These are phyloP conservation scores for Hippocampus kuda DNA, from an alignment of 2,797 vertebrate genomes.

Conservation along the genomic window DNA sequence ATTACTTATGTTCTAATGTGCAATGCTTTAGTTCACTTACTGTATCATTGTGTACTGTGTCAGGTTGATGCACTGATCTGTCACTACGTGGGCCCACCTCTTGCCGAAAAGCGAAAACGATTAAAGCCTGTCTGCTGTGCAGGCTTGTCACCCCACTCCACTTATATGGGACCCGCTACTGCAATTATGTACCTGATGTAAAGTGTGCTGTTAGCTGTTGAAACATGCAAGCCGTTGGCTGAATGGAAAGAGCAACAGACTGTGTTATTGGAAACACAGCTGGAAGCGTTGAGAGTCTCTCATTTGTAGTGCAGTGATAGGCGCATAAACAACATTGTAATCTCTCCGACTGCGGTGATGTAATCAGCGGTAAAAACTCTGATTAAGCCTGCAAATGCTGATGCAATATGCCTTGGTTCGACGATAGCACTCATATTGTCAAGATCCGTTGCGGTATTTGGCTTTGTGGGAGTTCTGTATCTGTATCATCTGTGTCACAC, in stretches of 20 bases:
- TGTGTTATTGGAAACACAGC: conserved; percentile 57
- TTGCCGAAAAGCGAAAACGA: conserved; percentile 22
- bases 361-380: conserved; percentile 57
- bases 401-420: conserved; percentile 24
- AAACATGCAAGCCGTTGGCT: conserved; percentile 46
- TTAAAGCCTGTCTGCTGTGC: conserved; percentile 21
- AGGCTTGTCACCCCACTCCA: conserved; percentile 45
- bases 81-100: conserved; percentile 15
- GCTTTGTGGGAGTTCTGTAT: conserved; percentile 1
- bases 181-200: conserved; percentile 36
- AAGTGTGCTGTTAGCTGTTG: conserved; percentile 47
- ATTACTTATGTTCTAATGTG: conserved; percentile 42
- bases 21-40: conserved; percentile 46
- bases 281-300: conserved; percentile 51
- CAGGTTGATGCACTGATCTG: conserved; percentile 37
- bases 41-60: conserved; percentile 41
- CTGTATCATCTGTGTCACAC: not conserved
- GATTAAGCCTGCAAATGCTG: conserved; percentile 28
- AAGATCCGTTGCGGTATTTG: not conserved
- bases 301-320: conserved; percentile 48
- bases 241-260: conserved; percentile 55
- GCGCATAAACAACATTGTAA: conserved; percentile 54
- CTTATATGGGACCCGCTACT: conserved; percentile 35
- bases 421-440: conserved; percentile 4
- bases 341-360: conserved; percentile 54